Base-by-base conservation (phyloP, 2,113 vertebrate species). In the Suncus etruscus region DNA sequence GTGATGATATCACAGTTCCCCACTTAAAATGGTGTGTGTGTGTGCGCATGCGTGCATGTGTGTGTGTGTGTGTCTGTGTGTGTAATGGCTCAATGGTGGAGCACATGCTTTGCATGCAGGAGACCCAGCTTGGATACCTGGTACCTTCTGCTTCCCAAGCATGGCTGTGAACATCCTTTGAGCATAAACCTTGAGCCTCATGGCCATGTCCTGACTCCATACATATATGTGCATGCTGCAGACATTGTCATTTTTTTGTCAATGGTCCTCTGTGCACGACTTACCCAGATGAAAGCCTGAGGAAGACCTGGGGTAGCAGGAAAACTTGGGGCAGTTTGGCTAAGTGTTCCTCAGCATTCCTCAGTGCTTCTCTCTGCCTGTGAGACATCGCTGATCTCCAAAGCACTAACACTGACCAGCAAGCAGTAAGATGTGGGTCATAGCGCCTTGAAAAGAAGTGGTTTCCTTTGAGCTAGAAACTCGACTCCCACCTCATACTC, bases 231-330 rank as follows among this genome's bases (percentile, higher is more conserved):
- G 58, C 6, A 20, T 66, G 24, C 29, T 45, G 14, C 29, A 86
- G 83, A 18, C 4, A 48, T 22, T 95, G 83, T 68, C 29, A 32
- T 47, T 85, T 61, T 18, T 87, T 86, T 87, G 27, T 94, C 91
- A 32, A 76, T 31, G 45, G 1, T 47, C 27, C 86, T 48, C 18
- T 68, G 66, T 45, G 76, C 50, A 48, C 12, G 61, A 63, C 3
- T 93, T 66, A n/a, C 32, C 70, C 63, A 47, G 86, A 85, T 31
- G 58, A 80, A 92, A 72, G 50, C n/a, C 0, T 1, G 25, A 11
- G n/a, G 20, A 51, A 24, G 8, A 16, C 32, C 88, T 8, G 18
- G n/a, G 65, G 29, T 73, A 2, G 80, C 45, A 66, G 15, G 47
- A 39, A 86, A 50, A 18, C 3, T 0, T 58, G 29, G 39, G 66